Evolutionary conservation across 2,113 vertebrate species (phyloP).

Genomic region (Pionites leucogaster): DNA sequence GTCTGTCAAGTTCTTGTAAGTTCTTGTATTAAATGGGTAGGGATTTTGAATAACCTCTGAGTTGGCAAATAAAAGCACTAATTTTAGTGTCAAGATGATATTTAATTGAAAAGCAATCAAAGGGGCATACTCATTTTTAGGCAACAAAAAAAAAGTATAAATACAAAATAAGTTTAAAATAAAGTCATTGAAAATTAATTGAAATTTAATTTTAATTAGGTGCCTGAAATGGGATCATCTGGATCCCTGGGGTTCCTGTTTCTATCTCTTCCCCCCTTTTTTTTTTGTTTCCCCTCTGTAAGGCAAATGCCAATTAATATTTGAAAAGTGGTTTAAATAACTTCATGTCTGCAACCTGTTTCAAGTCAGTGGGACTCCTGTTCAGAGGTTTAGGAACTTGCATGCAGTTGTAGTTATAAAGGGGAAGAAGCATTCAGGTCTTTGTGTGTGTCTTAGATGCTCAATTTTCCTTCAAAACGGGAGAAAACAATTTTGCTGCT

Average conservation of each 20-base stretch:
- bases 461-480: background rate
- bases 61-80: constrained; percentile 29
- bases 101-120: constrained; percentile 34
- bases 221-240: constrained; percentile 27
- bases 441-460: background rate
- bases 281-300: background rate
- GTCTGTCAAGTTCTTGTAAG: constrained; percentile 45
- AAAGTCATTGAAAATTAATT: constrained; percentile 60
- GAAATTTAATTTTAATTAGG: constrained; percentile 64
- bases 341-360: constrained; percentile 7
- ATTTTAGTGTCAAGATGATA: constrained; percentile 5
- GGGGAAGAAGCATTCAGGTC: background rate
- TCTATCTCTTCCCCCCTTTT: background rate
- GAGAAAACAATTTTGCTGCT: background rate
- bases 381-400: background rate
- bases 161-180: constrained; percentile 53
- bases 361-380: background rate
- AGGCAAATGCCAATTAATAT: constrained; percentile 52
- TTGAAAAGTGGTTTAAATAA: constrained; percentile 58
- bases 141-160: background rate
- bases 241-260: constrained; percentile 3
- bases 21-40: constrained; percentile 22
- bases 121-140: constrained; percentile 12
- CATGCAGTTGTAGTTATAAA: background rate
- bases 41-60: constrained; percentile 1